Base-by-base conservation (phyloP, 2,797 vertebrate species). In the Apodemus agrarius region DNA sequence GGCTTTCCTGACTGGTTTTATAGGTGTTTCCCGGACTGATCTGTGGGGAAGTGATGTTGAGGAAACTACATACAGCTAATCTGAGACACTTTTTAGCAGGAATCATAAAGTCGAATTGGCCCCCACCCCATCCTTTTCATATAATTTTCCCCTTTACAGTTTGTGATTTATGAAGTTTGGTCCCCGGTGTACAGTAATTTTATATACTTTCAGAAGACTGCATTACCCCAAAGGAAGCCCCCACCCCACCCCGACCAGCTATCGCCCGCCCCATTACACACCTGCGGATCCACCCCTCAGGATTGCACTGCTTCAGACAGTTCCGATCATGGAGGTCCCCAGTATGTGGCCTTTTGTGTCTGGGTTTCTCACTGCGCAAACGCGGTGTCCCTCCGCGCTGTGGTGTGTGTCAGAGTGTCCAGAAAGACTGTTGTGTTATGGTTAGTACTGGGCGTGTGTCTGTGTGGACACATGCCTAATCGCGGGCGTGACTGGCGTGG, bases 331-430 rank as follows among this genome's bases (percentile, higher is more conserved):
- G 49, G 83, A 43, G 1, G 31, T 76, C 12, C 49, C 40, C 0
- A 0, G 22, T 3, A 7, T 12, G 76, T 59, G 88, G 13, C 46
- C 75, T 46, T 46, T 8, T 29, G 16, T 67, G 46, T 82, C 65
- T 24, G 19, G 22, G 2, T 69, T 4, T 81, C 46, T 79, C n/a
- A 17, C 10, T 1, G 6, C 49, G 31, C 1, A 0, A 57, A 21
- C 0, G 0, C 4, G 1, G 2, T 0, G 4, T n/a, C 49, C 19
- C 0, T 52, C 40, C 24, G 1, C 0, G 0, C 19, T 12, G 3
- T 34, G 14, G 76, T 0, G 0, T 34, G 29, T 54, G 49, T 81
- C 3, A 4, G 24, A 76, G 49, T 16, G 16, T 85, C 6, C 3
- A 34, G 26, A 12, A 0, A 26, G 84, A 4, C 24, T 31, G 1